Evolutionary conservation across 2,888 invertebrate genomes (phyloP).

Genomic region (Panorpa germanica): DNA sequence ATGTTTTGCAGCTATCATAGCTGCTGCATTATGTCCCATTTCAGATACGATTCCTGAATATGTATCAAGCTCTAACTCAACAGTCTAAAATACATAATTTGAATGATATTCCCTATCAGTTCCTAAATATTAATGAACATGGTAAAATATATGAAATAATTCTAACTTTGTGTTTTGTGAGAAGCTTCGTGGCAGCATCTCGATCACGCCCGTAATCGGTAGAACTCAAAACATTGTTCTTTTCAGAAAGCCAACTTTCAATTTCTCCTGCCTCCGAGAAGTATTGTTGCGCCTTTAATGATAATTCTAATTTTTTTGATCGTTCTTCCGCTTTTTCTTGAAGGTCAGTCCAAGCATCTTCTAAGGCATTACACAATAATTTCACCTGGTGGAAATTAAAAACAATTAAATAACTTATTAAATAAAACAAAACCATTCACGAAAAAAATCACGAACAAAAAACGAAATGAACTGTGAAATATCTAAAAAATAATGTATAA

Average conservation of each 20-base stretch:
- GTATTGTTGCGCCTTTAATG: slow-evolving; percentile 80
- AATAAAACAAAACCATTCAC: background rate
- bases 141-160: slow-evolving; percentile 2
- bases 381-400: slow-evolving; percentile 33
- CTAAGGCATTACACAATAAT: slow-evolving; percentile 50
- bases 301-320: slow-evolving; percentile 61
- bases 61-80: slow-evolving; percentile 78
- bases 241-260: slow-evolving; percentile 84
- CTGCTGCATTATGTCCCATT: slow-evolving; percentile 73
- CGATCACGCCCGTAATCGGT: slow-evolving; percentile 79
- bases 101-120: background rate
- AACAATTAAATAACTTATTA: background rate
- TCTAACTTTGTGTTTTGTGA: slow-evolving; percentile 72
- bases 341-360: slow-evolving; percentile 55
- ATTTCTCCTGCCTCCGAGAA: slow-evolving; percentile 81
- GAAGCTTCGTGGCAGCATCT: slow-evolving; percentile 75
- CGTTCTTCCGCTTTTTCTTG: slow-evolving; percentile 50
- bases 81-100: slow-evolving; percentile 33
- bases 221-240: slow-evolving; percentile 60
- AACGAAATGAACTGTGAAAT: slow-evolving; percentile 3
- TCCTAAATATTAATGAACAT: background rate
- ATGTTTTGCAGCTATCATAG: slow-evolving; percentile 64
- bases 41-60: slow-evolving; percentile 82
- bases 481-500: slow-evolving; percentile 8
- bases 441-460: background rate